A percentile compares a stretch with the other conserved stretches of the same genome.
These are phyloP conservation scores for Nothocercus julius DNA, from an alignment of 2,113 vertebrate genomes.

Conservation along the genomic window DNA sequence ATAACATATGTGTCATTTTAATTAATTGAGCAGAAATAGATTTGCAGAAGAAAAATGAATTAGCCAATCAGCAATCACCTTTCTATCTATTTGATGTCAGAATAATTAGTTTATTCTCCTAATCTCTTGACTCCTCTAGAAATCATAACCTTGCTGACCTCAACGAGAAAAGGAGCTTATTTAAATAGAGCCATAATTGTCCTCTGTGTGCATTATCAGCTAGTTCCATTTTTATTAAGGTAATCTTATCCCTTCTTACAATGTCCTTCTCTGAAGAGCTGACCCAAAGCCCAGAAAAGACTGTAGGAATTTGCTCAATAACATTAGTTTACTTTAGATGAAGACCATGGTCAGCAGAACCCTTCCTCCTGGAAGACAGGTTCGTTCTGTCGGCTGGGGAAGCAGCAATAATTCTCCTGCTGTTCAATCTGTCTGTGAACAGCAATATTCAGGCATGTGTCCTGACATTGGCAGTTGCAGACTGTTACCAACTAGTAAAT, in stretches of 20 bases:
- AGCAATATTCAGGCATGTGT: not conserved
- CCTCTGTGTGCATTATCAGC: conserved; percentile 12
- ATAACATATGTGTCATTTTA: conserved; percentile 71
- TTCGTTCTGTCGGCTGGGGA: not conserved
- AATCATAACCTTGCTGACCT: conserved; percentile 55
- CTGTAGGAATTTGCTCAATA: not conserved
- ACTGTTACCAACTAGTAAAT: conserved; percentile 17
- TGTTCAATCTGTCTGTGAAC: not conserved
- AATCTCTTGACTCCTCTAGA: conserved; percentile 58
- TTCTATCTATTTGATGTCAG: conserved; percentile 58
- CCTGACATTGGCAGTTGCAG: conserved; percentile 31
- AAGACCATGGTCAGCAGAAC: not conserved
- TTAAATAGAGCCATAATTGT: conserved; percentile 14
- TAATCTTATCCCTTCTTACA: conserved; percentile 28
- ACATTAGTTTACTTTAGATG: not conserved
- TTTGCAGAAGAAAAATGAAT: conserved; percentile 67
- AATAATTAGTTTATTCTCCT: conserved; percentile 69
- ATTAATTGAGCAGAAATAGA: conserved; percentile 77
- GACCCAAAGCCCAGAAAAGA: not conserved
- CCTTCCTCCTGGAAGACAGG: not conserved
- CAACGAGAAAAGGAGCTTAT: not conserved
- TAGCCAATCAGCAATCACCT: conserved; percentile 50
- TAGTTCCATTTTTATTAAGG: conserved; percentile 51
- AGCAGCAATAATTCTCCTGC: not conserved
- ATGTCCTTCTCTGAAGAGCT: not conserved